Base-by-base conservation (phyloP, 2,113 vertebrate genomes). In the Hippocampus barbouri region DNA sequence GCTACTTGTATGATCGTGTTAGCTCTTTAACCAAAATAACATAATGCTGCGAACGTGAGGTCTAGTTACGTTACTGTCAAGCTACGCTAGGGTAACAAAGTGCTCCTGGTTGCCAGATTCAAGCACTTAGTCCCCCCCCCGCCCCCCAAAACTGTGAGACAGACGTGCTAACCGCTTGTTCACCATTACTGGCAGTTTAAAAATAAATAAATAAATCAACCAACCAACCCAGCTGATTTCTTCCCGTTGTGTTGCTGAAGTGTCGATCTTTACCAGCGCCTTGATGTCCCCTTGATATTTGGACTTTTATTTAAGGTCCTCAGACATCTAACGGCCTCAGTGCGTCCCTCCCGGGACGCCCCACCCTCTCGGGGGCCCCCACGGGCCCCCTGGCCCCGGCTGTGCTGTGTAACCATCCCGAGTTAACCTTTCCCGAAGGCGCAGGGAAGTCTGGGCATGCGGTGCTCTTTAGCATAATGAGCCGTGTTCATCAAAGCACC, bases 401-500 rank as follows among this genome's bases (percentile, higher is more conserved):
- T 83, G 89, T 87, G 92, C 84, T 87, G 91, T 89, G 93, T 93
- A 91, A 92, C 87, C 87, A 90, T 92, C 83, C 87, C 74, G 83
- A 87, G 85, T 93, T 95, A 96, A 95, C 93, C 94, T 97, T 95
- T 96, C 89, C 80, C 89, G 89, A 89, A 94, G 84, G 82, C 89
- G 71, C 74, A 86, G 86, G 84, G 86, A 92, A 87, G 83, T 85
- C 83, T 88, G 79, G 87, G 92, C 90, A 93, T 93, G 93, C 89
- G 83, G 86, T 88, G 60, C 85, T 90, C 85, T 92, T 92, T 92
- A 92, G 90, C 84, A 92, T 95, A 95, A 96, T 95, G 93, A 93
- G 90, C 87, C 59, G 79, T 70, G 91, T 94, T 93, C 92, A 94
- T 93, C 92, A 93, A 94, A 92, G 90, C 82, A 25, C 84, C 76